Conservation (phyloP, 2,113 vertebrate genomes). For the Centropus bengalensis region DNA sequence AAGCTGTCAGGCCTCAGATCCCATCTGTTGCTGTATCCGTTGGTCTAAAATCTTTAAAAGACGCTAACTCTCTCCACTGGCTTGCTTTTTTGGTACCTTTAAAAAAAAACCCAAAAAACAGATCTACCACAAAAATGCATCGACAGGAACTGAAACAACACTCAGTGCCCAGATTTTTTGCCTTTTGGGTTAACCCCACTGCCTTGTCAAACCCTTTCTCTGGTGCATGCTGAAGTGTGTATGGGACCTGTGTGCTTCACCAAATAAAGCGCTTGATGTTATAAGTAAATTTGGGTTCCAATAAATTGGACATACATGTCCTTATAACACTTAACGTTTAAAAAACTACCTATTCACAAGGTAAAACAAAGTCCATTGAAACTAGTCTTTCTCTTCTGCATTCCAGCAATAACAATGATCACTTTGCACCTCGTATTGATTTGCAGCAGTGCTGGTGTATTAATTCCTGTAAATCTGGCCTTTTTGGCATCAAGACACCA, state of each 20-base stretch:
- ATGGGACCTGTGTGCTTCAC: accelerated
- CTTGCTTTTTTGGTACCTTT: neutral
- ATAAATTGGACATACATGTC: no score
- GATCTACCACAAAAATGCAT: neutral
- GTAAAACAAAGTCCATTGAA: neutral
- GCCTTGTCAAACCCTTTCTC: neutral
- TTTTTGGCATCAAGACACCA: neutral
- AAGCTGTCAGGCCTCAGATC: neutral
- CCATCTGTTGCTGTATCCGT: neutral
- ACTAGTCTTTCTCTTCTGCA: neutral
- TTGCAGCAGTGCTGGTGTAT: neutral
- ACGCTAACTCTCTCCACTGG: neutral
- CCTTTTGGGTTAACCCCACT: neutral
- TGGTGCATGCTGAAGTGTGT: neutral
- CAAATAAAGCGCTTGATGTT: neutral
- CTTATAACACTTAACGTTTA: neutral
- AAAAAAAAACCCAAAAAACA: neutral
- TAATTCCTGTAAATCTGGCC: neutral
- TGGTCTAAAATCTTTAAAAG: neutral
- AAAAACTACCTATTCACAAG: no score
- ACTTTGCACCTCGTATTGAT: neutral
- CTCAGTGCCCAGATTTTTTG: neutral
- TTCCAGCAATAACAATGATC: neutral
- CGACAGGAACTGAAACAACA: neutral
- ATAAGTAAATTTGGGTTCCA: no score